Percentiles rank a stretch among this genome's conserved stretches.
Evolutionary conservation across 2,797 vertebrate genomes (phyloP).

Genomic region (Neostethus bicornis): DNA sequence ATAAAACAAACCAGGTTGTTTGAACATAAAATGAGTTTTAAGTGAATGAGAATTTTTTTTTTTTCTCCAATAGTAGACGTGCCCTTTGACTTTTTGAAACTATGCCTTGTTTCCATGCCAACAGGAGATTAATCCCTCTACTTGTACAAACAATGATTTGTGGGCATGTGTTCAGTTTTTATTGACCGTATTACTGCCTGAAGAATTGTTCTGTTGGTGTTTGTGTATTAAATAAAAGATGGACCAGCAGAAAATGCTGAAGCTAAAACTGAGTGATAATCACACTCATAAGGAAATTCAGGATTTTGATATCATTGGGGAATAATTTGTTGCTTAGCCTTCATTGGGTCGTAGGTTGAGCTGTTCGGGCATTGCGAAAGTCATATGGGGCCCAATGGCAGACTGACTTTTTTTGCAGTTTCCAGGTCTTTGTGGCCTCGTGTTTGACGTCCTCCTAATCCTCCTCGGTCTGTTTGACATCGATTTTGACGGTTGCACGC

Average conservation of each 20-base stretch:
- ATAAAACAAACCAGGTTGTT: slow-evolving; percentile 11
- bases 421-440: no score
- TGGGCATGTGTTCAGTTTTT: slow-evolving; percentile 17
- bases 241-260: not conserved
- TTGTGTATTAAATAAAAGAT: slow-evolving; percentile 8
- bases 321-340: no score
- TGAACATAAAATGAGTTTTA: slow-evolving; percentile 10
- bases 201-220: slow-evolving; percentile 1
- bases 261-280: not conserved
- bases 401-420: no score
- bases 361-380: no score
- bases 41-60: slow-evolving; percentile 22
- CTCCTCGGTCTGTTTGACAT: no score
- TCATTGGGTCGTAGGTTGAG: no score
- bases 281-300: not conserved
- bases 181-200: slow-evolving; percentile 8
- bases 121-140: slow-evolving; percentile 30
- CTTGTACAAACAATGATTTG: slow-evolving; percentile 2
- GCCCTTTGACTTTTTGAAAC: slow-evolving; percentile 50
- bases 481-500: no score
- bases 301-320: no score
- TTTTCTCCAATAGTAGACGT: slow-evolving; percentile 38
- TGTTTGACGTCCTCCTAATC: no score
- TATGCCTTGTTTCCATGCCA: slow-evolving; percentile 62
- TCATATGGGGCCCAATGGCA: no score